phyloP scores from a whole-genome alignment of 2,113 vertebrate genomes.

The Caranx melampygus region DNA sequence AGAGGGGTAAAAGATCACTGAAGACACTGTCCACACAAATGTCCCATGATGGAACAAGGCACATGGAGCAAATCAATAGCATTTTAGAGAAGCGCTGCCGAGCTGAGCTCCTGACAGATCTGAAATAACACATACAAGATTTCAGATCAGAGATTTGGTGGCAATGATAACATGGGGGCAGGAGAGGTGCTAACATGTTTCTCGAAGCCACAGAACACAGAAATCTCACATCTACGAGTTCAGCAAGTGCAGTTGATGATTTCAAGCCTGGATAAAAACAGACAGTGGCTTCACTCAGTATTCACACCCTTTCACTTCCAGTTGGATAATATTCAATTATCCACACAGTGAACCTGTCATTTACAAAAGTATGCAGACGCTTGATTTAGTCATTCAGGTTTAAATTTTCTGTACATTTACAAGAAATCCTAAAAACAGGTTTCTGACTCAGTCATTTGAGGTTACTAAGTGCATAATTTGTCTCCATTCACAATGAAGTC shows the following conservation, averaged over 20 bases:
- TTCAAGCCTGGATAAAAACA: constrained; percentile 6
- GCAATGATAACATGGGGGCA: background rate
- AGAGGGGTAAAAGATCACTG: background rate
- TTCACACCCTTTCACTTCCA: background rate
- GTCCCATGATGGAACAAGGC: constrained; percentile 47
- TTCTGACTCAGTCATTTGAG: background rate
- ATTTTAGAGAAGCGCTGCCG: background rate
- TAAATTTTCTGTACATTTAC: no score
- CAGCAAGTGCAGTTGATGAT: constrained; percentile 7
- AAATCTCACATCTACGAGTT: constrained; percentile 1
- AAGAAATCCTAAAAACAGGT: no score
- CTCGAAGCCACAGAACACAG: background rate
- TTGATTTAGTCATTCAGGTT: background rate
- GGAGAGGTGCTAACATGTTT: background rate
- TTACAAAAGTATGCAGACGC: background rate
- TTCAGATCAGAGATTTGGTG: constrained; percentile 6
- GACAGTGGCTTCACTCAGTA: background rate
- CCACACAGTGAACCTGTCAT: background rate
- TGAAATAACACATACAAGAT: background rate
- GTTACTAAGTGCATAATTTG: background rate
- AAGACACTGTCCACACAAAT: constrained; percentile 1
- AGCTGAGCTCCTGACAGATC: background rate
- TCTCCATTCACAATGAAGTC: background rate
- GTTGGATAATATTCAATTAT: background rate
- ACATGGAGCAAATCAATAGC: constrained; percentile 58